Base-by-base conservation (phyloP, 2,888 invertebrate genomes). In the Tachina grossa region DNA sequence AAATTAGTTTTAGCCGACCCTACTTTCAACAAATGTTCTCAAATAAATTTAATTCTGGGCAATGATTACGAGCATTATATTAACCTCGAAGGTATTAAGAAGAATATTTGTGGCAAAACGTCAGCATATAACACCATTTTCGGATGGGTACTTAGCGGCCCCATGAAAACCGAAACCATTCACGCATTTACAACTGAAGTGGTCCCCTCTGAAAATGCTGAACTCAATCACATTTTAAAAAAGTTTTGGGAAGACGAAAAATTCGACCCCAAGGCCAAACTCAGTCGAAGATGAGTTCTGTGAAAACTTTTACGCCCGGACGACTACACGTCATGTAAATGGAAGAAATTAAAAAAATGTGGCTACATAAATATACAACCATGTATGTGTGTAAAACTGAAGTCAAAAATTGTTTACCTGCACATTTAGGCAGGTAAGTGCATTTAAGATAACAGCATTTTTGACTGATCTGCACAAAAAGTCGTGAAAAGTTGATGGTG, bases 41-140 rank as follows among this genome's bases (percentile, higher is more conserved):
- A 55, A 55, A 55, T 55, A 22, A 31, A 55, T 55, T n/a, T 55
- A 11, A 55, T 55, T 13, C n/a, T 55, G 10, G 22, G 55, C 55
- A 55, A 55, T 9, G 55, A 55, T 22, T 55, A 55, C 11, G 55
- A 55, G 22, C 55, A 55, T 5, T 22, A 4, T 31, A 13, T 51
- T 11, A 51, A 51, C 14, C 14, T 51, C 10, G 51, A 51, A n/a
- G 51, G 51, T 8, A 51, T 51, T 31, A 51, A 14, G 14, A 51
- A 51, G 51, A 51, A 51, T 51, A 51, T 51, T 14, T 51, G 51
- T 51, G 55, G 55, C 22, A 55, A 31, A 55, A 55, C 53, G 53
- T 53, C 53, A 19, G 53, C 53, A 16, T 53, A 55, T 2, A 55
- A 55, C 19, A 55, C 59, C 2, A 57, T 31, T 16, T 57, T 57